Evolutionary conservation across 1,140 invertebrate genomes (phyloP).

Genomic region (Apis florea): DNA sequence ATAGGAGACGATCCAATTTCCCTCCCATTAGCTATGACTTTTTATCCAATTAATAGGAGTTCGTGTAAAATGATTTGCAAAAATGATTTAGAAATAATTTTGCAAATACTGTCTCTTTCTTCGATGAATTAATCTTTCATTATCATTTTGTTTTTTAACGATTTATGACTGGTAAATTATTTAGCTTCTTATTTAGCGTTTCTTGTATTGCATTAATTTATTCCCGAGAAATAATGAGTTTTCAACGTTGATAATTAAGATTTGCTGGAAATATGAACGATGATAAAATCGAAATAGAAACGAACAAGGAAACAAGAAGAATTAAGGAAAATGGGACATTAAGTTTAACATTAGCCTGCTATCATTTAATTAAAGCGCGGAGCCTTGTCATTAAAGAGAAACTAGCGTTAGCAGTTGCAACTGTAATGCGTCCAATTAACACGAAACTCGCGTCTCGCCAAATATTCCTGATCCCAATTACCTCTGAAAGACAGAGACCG

Average conservation of each 20-base stretch:
- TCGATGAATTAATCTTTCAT: no score
- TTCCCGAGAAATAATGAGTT: no score
- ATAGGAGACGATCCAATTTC: no score
- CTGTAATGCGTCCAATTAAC: constrained; percentile 21
- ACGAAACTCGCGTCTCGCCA: constrained; percentile 15
- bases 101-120: no score
- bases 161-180: no score
- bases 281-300: neutral
- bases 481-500: neutral
- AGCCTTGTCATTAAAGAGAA: constrained; percentile 4
- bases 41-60: no score
- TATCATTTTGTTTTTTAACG: no score
- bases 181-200: no score
- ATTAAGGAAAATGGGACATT: neutral
- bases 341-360: neutral
- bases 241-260: neutral
- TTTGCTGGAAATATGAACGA: neutral
- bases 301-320: neutral
- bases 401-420: constrained; percentile 5
- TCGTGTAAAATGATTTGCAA: no score
- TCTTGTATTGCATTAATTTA: no score
- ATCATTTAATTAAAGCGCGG: constrained; percentile 5
- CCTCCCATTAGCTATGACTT: no score
- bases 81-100: no score
- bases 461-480: constrained; percentile 20